Evolutionary conservation across 2,113 vertebrate species (phyloP), one percentile per base, ranked within the genome.

Genomic region (Eretmochelys imbricata): DNA sequence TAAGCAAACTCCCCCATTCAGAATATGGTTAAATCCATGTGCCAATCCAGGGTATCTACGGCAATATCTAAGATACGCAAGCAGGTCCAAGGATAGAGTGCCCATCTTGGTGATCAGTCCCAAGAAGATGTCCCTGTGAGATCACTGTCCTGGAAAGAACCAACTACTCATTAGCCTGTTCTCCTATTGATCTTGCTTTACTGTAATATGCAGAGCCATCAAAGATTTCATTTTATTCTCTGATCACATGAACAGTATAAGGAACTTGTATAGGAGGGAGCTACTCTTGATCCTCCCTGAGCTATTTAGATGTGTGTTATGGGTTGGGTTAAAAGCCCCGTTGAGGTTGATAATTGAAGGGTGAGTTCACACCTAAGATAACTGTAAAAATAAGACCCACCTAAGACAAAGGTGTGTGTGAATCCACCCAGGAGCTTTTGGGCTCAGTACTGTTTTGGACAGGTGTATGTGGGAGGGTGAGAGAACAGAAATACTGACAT

Each of bases 251-350:
- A 85, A 86, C 9, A 29, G 51, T 29, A 85, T 80, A 78, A 89
- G 80, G 38, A 90, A 87, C 79, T 96, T 65, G 82, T 4, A 88
- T 80, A 42, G 75, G 93, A 94, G 89, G 93, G 75, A 8, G 87
- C 76, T 79, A 94, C 35, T n/a, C 48, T n/a, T 94, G 87, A 93
- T 83, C 59, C 85, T 89, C 54, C 59, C 10, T 57, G 24, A 25
- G 8, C 49, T 57, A 27, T 57, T 57, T 57, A 25, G 55, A 10
- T 55, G 3, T 24, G 24, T 57, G 55, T 57, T 57, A 27, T 11
- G 24, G 9, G 25, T 6, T 57, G 24, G 55, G 10, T 57, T 57
- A 57, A 57, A 57, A 57, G 55, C 55, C 55, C 10, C 4, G 1
- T 10, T 57, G 55, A 57, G 55, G 55, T 57, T 57, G 55, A 57